Evolutionary conservation across 2,113 vertebrate genomes (phyloP).

Genomic region (Lophura nycthemera): DNA sequence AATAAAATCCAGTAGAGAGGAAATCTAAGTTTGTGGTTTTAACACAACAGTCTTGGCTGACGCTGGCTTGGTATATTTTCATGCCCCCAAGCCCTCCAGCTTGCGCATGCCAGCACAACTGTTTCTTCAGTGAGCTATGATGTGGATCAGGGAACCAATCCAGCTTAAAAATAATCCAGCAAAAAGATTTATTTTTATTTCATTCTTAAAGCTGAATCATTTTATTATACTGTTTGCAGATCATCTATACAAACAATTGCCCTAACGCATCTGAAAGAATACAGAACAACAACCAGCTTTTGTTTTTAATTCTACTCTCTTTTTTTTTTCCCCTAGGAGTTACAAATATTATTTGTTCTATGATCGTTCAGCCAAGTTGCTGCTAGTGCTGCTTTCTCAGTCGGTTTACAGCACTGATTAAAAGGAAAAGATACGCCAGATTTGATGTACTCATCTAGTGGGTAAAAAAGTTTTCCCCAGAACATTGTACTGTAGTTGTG

Average conservation of each 20-base stretch:
- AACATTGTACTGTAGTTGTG: rapidly evolving
- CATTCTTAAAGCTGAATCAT: conserved; percentile 10
- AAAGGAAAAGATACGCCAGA: background rate
- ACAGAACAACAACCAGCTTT: background rate
- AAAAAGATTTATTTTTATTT: conserved; percentile 59
- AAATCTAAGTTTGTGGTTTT: background rate
- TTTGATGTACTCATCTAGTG: background rate
- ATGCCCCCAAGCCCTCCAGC: background rate
- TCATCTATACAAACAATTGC: background rate
- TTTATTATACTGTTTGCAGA: conserved; percentile 7
- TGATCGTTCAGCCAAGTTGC: background rate
- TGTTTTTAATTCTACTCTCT: background rate
- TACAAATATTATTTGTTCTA: background rate
- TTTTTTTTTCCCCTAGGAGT: background rate
- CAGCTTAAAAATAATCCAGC: conserved; percentile 68
- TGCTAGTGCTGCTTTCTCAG: background rate
- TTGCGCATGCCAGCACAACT: conserved; percentile 32
- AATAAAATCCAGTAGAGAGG: background rate
- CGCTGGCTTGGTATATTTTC: background rate
- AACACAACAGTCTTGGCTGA: background rate
- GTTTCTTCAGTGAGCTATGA: conserved; percentile 42
- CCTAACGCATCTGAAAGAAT: background rate
- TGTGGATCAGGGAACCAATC: conserved; percentile 60
- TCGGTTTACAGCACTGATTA: background rate
- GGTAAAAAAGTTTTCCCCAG: background rate